phyloP scores from a whole-genome alignment of 2,797 vertebrate species.

The Sebastes elongatus region DNA sequence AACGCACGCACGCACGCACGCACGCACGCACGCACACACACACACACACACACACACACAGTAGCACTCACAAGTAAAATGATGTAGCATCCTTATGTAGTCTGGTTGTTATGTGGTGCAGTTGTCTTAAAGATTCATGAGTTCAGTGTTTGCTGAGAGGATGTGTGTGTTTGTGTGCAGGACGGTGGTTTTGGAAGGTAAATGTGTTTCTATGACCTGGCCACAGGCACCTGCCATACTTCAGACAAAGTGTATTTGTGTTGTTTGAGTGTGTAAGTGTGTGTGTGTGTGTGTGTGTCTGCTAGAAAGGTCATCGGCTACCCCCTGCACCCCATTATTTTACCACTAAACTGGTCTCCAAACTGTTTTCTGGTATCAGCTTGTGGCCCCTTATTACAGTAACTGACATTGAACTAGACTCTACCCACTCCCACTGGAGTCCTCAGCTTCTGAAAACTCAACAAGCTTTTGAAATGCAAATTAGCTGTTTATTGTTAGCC shows the following conservation, averaged over 20 bases:
- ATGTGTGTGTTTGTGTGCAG: not conserved
- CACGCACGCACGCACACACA: rapidly evolving
- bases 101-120: not conserved
- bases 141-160: not conserved
- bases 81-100: not conserved
- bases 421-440: no score
- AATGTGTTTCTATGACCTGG: conserved; percentile 22
- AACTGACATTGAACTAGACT: not conserved
- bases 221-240: conserved; percentile 39
- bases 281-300: not conserved
- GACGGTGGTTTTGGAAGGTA: not conserved
- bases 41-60: not conserved
- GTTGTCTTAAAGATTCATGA: not conserved
- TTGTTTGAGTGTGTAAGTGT: not conserved
- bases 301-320: conserved; percentile 24
- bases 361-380: conserved; percentile 2
- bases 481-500: not conserved
- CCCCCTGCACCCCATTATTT: conserved; percentile 7
- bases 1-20: no score
- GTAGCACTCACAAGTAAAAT: not conserved
- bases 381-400: not conserved
- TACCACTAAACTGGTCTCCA: conserved; percentile 5
- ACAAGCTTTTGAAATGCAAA: not conserved
- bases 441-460: no score
- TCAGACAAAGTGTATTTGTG: not conserved